Conservation (phyloP, 2,113 vertebrate species). For the Gallinago undulata region DNA sequence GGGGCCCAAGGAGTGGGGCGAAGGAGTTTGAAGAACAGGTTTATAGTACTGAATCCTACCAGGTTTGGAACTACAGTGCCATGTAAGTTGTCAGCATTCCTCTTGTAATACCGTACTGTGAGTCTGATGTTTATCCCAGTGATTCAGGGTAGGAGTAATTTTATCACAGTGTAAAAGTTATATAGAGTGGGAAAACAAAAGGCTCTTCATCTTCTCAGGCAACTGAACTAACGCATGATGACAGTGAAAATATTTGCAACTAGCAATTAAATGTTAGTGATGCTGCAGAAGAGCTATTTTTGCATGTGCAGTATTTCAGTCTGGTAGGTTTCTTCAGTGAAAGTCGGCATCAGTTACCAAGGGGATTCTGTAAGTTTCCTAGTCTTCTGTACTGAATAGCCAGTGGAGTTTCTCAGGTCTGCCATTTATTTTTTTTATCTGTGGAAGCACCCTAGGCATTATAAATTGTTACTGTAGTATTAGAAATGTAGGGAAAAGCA, state of each 20-base stretch:
- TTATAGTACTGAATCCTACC: slow-evolving; percentile 91
- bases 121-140: not conserved
- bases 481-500: not conserved
- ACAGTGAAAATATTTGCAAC: not conserved
- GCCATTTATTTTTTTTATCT: not conserved
- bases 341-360: not conserved
- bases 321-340: not conserved
- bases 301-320: not conserved
- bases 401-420: not conserved
- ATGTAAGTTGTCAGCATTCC: slow-evolving; percentile 82
- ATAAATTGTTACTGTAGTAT: not conserved
- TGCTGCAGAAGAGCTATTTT: not conserved
- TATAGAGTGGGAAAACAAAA: not conserved
- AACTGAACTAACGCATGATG: not conserved
- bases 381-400: not conserved
- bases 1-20: slow-evolving; percentile 97
- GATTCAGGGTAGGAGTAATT: not conserved
- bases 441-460: not conserved
- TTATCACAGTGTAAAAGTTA: not conserved
- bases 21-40: slow-evolving; percentile 96
- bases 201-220: not conserved
- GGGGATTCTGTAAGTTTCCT: not conserved
- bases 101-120: not conserved
- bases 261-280: not conserved
- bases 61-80: slow-evolving; percentile 95